Evolutionary conservation across 2,888 invertebrate genomes (phyloP), one percentile per base, ranked within the genome.

Genomic region (Drosophila algonquin): DNA sequence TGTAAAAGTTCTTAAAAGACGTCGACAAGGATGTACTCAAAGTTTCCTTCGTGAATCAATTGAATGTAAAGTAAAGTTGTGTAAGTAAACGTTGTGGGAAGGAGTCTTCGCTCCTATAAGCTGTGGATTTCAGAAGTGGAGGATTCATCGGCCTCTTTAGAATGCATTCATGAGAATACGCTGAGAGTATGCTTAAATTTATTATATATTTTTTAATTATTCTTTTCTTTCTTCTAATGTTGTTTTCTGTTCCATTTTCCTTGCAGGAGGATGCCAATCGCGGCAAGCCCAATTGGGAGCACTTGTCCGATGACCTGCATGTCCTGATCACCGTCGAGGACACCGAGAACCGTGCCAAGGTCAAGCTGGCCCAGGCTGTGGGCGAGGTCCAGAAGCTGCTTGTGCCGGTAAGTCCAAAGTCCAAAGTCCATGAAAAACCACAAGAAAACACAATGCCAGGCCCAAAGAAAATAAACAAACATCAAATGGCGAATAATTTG

Each of bases 271-370:
- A 99, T 92, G 96, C 97, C 91, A 99, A 99, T 94, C 95, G 99
- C 92, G 99, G 99, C 83, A 99, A 99, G 93, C 98, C 99, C 79
- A 99, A 99, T 94, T 99, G 99, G 99, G 99, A 99, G 93, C 99
- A 99, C 92, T 94, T 99, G 92, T 98, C 98, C 88, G 99, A 99
- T 92, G 99, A 99, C 90, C 94, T 99, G 65, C 99, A 99, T 93
- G 99, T 99, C 76, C 94, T 99, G 84, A 96, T 99, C 90, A 99
- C 99, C 83, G 99, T 99, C 32, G 99, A 99, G 93, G 99, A 99
- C 93, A 98, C 99, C 77, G 97, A 98, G 92, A 99, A 99, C 93
- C 95, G 99, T 91, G 98, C 98, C 78, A 96, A 97, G 92, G 93
- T 99, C 77, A 99, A 99, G 93, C 94, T 99, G 89, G 95, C 96